Evolutionary conservation across 1,140 invertebrate species (phyloP).

Genomic region (Rhagoletis pomonella): DNA sequence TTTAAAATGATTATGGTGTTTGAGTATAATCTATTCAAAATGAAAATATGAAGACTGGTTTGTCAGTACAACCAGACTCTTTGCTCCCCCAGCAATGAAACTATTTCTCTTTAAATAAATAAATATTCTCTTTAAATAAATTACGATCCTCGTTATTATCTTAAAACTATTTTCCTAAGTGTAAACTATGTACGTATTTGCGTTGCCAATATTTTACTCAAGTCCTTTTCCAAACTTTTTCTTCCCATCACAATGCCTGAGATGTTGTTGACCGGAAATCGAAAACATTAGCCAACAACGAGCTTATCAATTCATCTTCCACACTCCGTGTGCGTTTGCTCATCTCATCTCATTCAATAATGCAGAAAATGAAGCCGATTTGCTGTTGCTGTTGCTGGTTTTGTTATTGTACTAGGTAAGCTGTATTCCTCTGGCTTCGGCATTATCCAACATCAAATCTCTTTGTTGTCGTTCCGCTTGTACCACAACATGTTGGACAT

Average conservation of each 20-base stretch:
- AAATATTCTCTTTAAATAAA: no score
- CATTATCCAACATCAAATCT: constrained; percentile 41
- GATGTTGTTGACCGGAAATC: constrained; percentile 37
- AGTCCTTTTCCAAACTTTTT: not conserved
- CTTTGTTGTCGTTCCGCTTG: constrained; percentile 48
- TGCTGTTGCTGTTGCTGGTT: not conserved
- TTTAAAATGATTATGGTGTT: no score
- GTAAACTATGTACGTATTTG: not conserved
- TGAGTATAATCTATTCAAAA: no score
- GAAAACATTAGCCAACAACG: constrained; percentile 52
- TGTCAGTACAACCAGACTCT: no score
- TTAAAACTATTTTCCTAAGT: not conserved
- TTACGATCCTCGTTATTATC: no score
- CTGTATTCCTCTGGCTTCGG: not conserved
- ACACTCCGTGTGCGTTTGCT: not conserved
- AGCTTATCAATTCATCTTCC: constrained; percentile 46
- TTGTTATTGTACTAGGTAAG: not conserved
- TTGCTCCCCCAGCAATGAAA: no score
- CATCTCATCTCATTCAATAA: constrained; percentile 16
- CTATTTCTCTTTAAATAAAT: no score
- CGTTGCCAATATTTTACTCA: not conserved
- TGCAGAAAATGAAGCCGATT: constrained; percentile 20
- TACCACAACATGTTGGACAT: constrained; percentile 47
- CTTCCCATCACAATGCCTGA: not conserved
- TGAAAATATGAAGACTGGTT: no score